These are phyloP conservation scores for Leucophenga montana DNA, from an alignment of 2,888 invertebrate species.

Conservation along the genomic window DNA sequence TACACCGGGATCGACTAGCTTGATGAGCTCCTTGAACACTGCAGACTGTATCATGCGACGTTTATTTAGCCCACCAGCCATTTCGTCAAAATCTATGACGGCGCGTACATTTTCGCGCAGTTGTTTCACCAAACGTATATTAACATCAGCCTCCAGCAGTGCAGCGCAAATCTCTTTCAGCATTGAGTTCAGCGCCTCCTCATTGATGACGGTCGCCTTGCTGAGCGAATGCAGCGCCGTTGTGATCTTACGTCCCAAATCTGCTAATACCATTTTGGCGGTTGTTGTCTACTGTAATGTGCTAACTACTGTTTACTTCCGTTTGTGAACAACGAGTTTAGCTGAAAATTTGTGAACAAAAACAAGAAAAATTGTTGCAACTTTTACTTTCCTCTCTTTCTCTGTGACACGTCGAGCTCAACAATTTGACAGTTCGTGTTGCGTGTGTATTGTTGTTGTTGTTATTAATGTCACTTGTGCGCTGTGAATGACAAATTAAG, in stretches of 20 bases:
- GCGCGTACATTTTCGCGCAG: slow-evolving; percentile 97
- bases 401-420: slow-evolving; percentile 46
- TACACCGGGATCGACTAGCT: slow-evolving; percentile 98
- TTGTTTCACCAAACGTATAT: slow-evolving; percentile 95
- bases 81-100: slow-evolving; percentile 99
- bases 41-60: slow-evolving; percentile 98
- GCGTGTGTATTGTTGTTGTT: slow-evolving; percentile 41
- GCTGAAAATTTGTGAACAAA: slow-evolving; percentile 32
- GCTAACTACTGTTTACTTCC: slow-evolving; percentile 43
- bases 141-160: slow-evolving; percentile 96
- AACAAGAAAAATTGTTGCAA: slow-evolving; percentile 33
- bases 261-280: slow-evolving; percentile 96
- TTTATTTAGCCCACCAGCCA: slow-evolving; percentile 99
- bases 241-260: slow-evolving; percentile 99
- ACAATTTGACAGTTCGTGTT: slow-evolving; percentile 16
- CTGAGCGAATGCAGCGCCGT: slow-evolving; percentile 97
- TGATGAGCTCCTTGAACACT: slow-evolving; percentile 97
- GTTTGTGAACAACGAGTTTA: slow-evolving; percentile 39
- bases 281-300: slow-evolving; percentile 6
- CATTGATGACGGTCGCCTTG: slow-evolving; percentile 98
- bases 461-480: slow-evolving; percentile 50
- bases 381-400: slow-evolving; percentile 42
- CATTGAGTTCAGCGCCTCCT: slow-evolving; percentile 99
- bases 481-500: slow-evolving; percentile 23
- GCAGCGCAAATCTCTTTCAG: slow-evolving; percentile 99